A percentile compares a stretch with the other conserved stretches of the same genome.
Evolutionary conservation across 2,888 invertebrate species (phyloP).

Genomic region (Pandemis heparana): DNA sequence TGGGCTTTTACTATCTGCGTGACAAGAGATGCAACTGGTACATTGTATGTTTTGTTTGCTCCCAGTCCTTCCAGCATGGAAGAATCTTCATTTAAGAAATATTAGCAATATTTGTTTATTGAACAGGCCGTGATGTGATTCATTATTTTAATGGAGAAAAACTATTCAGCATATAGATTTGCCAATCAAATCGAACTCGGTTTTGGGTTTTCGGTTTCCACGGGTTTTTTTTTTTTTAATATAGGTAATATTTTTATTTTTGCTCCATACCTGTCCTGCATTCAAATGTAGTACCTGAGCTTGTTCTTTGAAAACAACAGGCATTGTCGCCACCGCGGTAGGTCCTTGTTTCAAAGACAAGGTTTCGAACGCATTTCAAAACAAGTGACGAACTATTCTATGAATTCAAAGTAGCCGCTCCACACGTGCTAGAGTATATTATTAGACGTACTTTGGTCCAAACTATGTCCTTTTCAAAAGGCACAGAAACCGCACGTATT

Average conservation of each 20-base stretch:
- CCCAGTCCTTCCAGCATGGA: no score
- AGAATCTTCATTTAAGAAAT: no score
- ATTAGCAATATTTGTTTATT: no score
- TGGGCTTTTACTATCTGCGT: no score
- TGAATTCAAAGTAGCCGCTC: conserved; percentile 25
- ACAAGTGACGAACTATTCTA: conserved; percentile 24
- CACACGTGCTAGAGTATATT: background rate
- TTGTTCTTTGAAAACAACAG: conserved; percentile 9
- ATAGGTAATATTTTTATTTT: background rate
- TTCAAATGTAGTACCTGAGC: background rate
- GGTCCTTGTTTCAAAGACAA: conserved; percentile 20
- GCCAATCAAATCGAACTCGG: no score
- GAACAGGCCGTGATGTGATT: no score
- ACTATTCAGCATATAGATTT: no score
- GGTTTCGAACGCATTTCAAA: conserved; percentile 16
- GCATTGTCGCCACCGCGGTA: conserved; percentile 18
- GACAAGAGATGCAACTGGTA: no score
- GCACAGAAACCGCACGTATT: conserved; percentile 18
- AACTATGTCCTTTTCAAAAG: conserved; percentile 1
- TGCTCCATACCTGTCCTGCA: background rate
- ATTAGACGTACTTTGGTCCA: background rate
- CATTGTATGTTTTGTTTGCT: no score
- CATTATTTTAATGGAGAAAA: no score
- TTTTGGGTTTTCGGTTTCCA: no score
- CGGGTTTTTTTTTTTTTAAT: background rate